Evolutionary conservation across 2,113 vertebrate species (phyloP).

Genomic region (Bubo scandiacus): DNA sequence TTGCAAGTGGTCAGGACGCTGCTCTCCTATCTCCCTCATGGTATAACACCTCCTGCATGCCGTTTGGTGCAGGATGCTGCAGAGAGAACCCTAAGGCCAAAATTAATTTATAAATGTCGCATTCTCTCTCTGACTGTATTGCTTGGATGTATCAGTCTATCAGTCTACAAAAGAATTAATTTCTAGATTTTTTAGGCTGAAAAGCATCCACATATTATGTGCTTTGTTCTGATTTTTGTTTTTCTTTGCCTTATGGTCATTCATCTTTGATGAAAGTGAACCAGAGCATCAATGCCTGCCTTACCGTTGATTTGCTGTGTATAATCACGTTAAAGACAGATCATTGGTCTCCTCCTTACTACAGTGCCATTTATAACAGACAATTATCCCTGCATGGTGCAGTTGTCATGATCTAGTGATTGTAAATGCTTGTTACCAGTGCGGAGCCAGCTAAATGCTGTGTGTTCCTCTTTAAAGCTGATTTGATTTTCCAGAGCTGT

Average conservation of each 20-base stretch:
- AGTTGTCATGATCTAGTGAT: conserved; percentile 30
- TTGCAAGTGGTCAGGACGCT: neutral
- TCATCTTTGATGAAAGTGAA: conserved; percentile 25
- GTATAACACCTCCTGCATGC: neutral
- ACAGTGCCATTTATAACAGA: conserved; percentile 49
- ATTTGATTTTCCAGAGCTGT: conserved; percentile 36
- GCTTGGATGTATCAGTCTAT: neutral
- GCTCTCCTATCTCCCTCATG: neutral
- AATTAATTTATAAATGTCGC: neutral
- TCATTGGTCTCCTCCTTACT: conserved; percentile 40
- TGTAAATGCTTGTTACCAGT: conserved; percentile 49
- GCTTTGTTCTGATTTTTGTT: conserved; percentile 10
- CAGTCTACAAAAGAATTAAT: neutral
- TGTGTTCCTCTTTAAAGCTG: conserved; percentile 27
- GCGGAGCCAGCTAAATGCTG: conserved; percentile 9
- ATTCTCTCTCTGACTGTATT: neutral
- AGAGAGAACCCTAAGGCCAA: neutral
- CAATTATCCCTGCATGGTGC: conserved; percentile 41
- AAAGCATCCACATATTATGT: neutral
- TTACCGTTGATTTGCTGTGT: conserved; percentile 38
- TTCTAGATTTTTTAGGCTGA: neutral
- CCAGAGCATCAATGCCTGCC: conserved; percentile 31
- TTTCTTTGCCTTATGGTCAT: conserved; percentile 6
- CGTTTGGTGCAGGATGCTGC: neutral
- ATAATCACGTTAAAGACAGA: conserved; percentile 61